Percentiles rank a stretch among this genome's conserved stretches.
phyloP scores from a whole-genome alignment of 2,113 vertebrate species.

The Nannospalax galili region DNA sequence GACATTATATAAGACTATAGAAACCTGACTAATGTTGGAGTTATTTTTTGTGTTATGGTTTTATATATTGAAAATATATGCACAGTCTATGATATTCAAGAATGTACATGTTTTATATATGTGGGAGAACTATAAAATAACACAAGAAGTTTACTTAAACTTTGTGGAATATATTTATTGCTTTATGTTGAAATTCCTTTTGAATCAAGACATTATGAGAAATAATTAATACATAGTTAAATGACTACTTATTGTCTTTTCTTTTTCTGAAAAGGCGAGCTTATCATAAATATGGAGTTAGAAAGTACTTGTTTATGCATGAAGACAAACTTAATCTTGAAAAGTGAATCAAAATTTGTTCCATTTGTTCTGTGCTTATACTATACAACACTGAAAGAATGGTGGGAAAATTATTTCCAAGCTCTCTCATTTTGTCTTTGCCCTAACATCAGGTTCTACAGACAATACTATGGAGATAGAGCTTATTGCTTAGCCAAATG shows the following conservation, averaged over 20 bases:
- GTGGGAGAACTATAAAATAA: background rate
- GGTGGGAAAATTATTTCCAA: background rate
- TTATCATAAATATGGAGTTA: background rate
- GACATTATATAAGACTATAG: background rate
- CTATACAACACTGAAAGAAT: background rate
- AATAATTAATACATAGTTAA: background rate
- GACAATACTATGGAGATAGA: background rate
- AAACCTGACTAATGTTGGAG: background rate
- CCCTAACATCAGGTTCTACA: background rate
- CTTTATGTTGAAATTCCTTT: background rate
- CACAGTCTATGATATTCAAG: background rate
- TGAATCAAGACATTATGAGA: background rate
- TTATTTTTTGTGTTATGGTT: background rate
- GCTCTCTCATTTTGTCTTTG: constrained; percentile 2
- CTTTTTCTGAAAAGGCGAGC: background rate
- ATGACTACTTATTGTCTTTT: background rate
- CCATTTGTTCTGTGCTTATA: background rate
- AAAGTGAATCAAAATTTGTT: background rate
- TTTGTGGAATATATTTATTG: constrained; percentile 12
- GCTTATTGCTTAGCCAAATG: background rate
- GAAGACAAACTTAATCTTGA: background rate
- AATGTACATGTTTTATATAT: background rate
- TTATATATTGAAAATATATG: background rate
- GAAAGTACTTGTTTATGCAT: background rate
- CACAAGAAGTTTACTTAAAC: background rate